Conservation (phyloP, 2,797 vertebrate species). For the Bufotes viridis region DNA sequence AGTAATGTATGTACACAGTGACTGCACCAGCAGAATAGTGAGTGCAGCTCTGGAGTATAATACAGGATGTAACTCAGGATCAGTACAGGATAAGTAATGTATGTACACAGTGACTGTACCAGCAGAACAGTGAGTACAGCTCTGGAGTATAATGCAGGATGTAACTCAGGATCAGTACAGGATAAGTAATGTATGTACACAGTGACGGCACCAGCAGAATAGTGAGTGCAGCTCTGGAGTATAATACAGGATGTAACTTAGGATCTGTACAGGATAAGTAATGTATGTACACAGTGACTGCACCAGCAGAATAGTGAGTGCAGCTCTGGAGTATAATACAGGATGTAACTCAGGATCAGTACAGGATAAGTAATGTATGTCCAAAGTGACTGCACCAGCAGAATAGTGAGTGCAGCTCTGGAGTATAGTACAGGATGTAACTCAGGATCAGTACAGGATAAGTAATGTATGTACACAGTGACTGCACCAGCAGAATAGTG, state of each 20-base stretch:
- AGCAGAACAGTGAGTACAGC: not conserved
- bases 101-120: not conserved
- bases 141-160: not conserved
- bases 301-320: not conserved
- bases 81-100: not conserved
- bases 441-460: not conserved
- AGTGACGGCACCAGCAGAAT: not conserved
- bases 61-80: not conserved
- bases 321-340: not conserved
- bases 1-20: no score
- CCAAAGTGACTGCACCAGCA: not conserved
- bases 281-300: no score
- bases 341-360: not conserved
- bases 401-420: not conserved
- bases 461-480: not conserved
- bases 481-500: not conserved
- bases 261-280: no score
- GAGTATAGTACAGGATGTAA: not conserved
- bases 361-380: not conserved
- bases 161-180: no score
- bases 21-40: not conserved
- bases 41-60: not conserved
- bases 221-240: slow-evolving; percentile 2
- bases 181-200: not conserved
- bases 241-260: not conserved